Evolutionary conservation across 2,888 invertebrate species (phyloP), one percentile per base, ranked within the genome.

Genomic region (Euplexia lucipara): DNA sequence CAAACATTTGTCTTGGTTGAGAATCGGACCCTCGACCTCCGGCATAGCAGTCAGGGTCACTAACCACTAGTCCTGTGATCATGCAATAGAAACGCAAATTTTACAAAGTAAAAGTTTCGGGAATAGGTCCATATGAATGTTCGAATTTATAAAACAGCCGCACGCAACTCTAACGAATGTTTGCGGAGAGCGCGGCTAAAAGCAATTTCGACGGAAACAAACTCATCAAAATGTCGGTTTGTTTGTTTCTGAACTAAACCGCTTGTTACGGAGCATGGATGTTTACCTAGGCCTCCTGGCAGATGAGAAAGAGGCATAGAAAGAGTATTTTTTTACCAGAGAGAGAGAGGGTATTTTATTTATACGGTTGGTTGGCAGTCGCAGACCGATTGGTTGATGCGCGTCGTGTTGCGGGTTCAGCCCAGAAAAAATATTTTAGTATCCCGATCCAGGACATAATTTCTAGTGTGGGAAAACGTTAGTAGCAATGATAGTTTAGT

Each of bases 171-270:
- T 35, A 18, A 32, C 53, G 52, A 59, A 64, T 69, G 58, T 70
- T 61, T 71, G 69, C 57, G 65, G 68, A 57, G 61, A 58, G 42
- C 45, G 44, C 44, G 59, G 64, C 62, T 37, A 48, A 79, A 75
- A 81, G 61, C 79, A 79, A 79, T 79, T 72, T 69, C 64, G 60
- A 34, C 49, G 45, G 63, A 65, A 70, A 68, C 75, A 72, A 78
- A 79, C 72, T 72, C 75, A 81, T 78, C 72, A 81, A 49, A 71
- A 51, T 63, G 67, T 59, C 66, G 58, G 59, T 64, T 48, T 70
- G 81, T 81, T 79, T 79, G 68, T 66, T 75, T 69, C 42, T 16
- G 42, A 65, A 76, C 64, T 49, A 61, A 59, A 52, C 54, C 80
- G 63, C 60, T 76, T 68, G 60, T 66, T 69, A 57, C 61, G 34